Evolutionary conservation across 2,888 invertebrate species (phyloP), one percentile per base, ranked within the genome.

Genomic region (Flabesymbios commensalis): DNA sequence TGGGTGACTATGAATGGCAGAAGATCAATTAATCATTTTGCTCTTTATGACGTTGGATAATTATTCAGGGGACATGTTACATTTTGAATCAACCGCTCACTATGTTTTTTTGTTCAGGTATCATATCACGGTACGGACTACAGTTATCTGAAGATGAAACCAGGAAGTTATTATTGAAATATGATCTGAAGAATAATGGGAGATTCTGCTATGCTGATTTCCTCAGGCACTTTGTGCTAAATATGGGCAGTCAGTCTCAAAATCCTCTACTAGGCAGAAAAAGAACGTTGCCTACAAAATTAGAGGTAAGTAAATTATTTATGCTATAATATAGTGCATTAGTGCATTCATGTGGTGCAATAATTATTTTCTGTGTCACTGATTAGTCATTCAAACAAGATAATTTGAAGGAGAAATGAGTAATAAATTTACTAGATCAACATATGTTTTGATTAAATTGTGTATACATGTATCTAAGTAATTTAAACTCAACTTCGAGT

Each of bases 151-250:
- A 73, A 2, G 71, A 75, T 39, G 78, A 79, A 36, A 73, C 78
- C 57, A 67, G 72, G 22, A 72, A 74, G 58, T 56, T 80, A 55
- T 68, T 74, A 58, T 74, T 74, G 17, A 80, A 80, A 63, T 80
- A 77, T 66, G 81, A 80, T 64, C 56, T 79, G 39, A 68, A 74
- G 42, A 78, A 77, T 54, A 75, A 76, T 63, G 78, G 77, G 31
- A 67, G 65, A 2, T 78, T 81, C 68, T 72, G 72, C 57, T 81
- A 81, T 63, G 61, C 67, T 1, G 77, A 80, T 47, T 79, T 80
- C 70, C 73, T 81, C 26, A 72, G 77, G 0, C 76, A 80, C 63
- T 79, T 80, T 61, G 73, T 81, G 39, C 57, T 80, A 17, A 66
- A 72, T 55, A 61, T 76, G 51, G 74, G 74, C 3, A 22, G n/a